Evolutionary conservation across 2,113 vertebrate genomes (phyloP).

Genomic region (Phrynosoma blainvillii): DNA sequence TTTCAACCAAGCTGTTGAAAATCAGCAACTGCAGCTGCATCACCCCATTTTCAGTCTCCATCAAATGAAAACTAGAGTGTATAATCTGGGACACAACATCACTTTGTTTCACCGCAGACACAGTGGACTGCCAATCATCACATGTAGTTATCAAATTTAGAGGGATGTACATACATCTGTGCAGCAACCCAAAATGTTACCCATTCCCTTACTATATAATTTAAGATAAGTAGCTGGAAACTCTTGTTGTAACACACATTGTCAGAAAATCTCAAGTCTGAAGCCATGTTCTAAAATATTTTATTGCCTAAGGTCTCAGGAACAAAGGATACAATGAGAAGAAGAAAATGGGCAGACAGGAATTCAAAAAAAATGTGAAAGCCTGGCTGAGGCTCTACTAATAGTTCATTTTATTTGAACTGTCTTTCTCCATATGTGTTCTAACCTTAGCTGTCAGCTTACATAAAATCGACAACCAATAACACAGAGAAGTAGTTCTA

Average conservation of each 20-base stretch:
- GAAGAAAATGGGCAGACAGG: background rate
- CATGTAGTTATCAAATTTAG: background rate
- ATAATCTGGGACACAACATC: background rate
- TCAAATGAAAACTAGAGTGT: background rate
- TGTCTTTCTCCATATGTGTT: background rate
- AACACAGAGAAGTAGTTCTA: background rate
- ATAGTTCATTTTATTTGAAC: constrained; percentile 1
- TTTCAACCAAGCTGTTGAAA: background rate
- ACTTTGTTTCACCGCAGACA: background rate
- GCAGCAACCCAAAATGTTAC: background rate
- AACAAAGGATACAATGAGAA: fast-evolving
- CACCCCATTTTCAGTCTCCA: background rate
- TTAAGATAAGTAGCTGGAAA: background rate
- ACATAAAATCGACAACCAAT: background rate
- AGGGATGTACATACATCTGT: background rate
- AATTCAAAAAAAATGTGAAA: background rate
- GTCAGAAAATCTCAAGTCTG: constrained; percentile 18
- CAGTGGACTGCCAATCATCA: background rate
- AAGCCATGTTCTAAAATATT: constrained; percentile 13
- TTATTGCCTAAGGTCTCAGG: fast-evolving
- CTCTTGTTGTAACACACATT: background rate
- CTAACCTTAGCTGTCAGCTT: background rate
- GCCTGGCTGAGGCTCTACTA: fast-evolving
- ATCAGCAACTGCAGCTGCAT: background rate
- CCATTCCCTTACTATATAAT: background rate